Percentiles rank a stretch among this genome's conserved stretches.
These are phyloP conservation scores for Neoascia interrupta DNA, from an alignment of 2,888 invertebrate species.

Conservation along the genomic window DNA sequence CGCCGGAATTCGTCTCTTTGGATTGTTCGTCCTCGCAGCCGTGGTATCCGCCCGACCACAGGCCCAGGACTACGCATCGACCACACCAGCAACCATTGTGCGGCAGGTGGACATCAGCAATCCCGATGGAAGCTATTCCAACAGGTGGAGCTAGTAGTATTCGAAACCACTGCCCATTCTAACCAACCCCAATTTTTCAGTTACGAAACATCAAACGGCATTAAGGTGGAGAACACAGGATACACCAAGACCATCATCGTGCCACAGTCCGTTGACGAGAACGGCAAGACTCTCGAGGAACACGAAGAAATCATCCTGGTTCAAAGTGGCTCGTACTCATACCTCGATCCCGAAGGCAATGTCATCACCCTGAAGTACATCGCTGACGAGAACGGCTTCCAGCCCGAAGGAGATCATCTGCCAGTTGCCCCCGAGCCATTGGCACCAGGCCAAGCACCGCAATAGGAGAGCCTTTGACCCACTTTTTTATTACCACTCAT, in stretches of 20 bases:
- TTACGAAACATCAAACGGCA: slow-evolving; percentile 89
- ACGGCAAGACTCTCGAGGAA: slow-evolving; percentile 80
- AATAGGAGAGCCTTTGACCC: slow-evolving; percentile 46
- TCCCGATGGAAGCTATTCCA: slow-evolving; percentile 80
- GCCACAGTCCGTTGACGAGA: slow-evolving; percentile 78
- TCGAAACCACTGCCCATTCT: no score
- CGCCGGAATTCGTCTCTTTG: slow-evolving; percentile 46
- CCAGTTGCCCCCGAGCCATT: slow-evolving; percentile 81
- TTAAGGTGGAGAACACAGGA: slow-evolving; percentile 86
- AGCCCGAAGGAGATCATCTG: slow-evolving; percentile 84
- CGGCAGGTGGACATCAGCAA: slow-evolving; percentile 79
- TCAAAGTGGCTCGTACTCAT: slow-evolving; percentile 85
- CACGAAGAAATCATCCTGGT: slow-evolving; percentile 83
- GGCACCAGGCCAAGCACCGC: slow-evolving; percentile 19
- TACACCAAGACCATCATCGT: slow-evolving; percentile 84
- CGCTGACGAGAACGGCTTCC: slow-evolving; percentile 87
- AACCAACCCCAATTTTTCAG: no score
- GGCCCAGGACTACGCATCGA: slow-evolving; percentile 63
- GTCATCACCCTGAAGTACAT: slow-evolving; percentile 84
- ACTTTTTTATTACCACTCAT: slow-evolving; percentile 24
- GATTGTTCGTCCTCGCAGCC: slow-evolving; percentile 72
- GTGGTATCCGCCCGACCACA: slow-evolving; percentile 71
- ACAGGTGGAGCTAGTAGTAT: slow-evolving; percentile 78
- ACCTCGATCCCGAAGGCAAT: slow-evolving; percentile 86
- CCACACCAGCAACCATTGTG: slow-evolving; percentile 80